These are phyloP conservation scores for Exocentrus adspersus DNA, from an alignment of 2,888 invertebrate species.

Conservation along the genomic window DNA sequence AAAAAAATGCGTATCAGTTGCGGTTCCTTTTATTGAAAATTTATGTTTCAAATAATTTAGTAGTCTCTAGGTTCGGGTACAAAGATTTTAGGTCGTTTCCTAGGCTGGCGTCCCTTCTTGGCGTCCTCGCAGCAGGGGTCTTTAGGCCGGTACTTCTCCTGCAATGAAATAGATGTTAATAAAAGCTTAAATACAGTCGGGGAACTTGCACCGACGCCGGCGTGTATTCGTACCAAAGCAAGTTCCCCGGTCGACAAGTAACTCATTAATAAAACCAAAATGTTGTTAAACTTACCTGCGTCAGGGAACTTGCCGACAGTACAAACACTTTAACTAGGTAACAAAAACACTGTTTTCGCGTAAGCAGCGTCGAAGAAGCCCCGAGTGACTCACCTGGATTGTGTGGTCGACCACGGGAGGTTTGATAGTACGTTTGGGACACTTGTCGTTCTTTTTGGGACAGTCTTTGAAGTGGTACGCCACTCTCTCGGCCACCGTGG, in stretches of 20 bases:
- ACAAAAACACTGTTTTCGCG: neutral
- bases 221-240: constrained; percentile 29
- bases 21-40: neutral
- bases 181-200: neutral
- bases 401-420: neutral
- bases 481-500: neutral
- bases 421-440: neutral
- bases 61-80: constrained; percentile 31
- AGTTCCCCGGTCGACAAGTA: constrained; percentile 31
- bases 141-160: constrained; percentile 25
- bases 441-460: neutral
- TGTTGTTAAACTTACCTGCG: constrained; percentile 35
- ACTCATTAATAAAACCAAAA: neutral
- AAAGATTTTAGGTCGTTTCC: constrained; percentile 25
- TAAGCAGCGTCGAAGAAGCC: neutral
- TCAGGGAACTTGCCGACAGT: constrained; percentile 3
- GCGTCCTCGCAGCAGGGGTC: constrained; percentile 34
- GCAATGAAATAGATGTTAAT: too few species aligned
- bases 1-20: neutral
- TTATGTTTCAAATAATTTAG: too few species aligned
- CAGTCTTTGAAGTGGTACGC: neutral
- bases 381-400: constrained; percentile 16
- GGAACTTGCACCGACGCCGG: constrained; percentile 35
- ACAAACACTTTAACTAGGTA: neutral
- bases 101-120: constrained; percentile 5